Conservation (phyloP, 2,113 vertebrate genomes). For the Nipponia nippon region DNA sequence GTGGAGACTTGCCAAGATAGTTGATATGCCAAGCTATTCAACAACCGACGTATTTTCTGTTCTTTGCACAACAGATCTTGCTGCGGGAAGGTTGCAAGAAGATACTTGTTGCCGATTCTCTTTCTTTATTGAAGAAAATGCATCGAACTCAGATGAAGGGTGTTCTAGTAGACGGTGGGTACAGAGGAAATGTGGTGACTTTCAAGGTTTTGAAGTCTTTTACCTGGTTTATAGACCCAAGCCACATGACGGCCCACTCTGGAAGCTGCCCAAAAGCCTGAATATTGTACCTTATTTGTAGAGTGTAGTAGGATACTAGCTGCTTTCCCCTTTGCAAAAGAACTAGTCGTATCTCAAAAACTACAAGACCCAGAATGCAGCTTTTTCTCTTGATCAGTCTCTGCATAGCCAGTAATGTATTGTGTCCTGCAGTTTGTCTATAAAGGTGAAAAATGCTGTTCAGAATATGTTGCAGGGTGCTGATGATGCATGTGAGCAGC, state of each 20-base stretch:
- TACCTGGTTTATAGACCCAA: background rate
- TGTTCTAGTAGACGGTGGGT: slow-evolving; percentile 87
- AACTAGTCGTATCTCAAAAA: background rate
- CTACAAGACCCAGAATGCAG: background rate
- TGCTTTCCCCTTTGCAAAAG: background rate
- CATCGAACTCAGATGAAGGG: slow-evolving; percentile 94
- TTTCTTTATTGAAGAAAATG: slow-evolving; percentile 95
- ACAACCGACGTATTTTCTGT: background rate
- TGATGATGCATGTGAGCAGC: background rate
- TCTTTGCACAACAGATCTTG: slow-evolving; percentile 80
- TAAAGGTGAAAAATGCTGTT: background rate
- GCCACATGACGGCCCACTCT: background rate
- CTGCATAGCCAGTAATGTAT: background rate
- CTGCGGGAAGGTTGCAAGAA: slow-evolving; percentile 97
- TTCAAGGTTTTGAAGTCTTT: background rate
- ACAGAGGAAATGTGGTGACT: background rate
- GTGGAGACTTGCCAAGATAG: background rate
- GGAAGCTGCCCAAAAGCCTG: background rate
- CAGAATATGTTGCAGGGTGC: background rate
- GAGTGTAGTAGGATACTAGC: background rate
- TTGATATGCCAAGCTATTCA: background rate
- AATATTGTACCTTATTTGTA: background rate
- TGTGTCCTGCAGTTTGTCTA: background rate
- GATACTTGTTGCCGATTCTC: slow-evolving; percentile 94
- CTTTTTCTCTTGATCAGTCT: background rate